Evolutionary conservation across 2,113 vertebrate genomes (phyloP).

Genomic region (Cairina moschata): DNA sequence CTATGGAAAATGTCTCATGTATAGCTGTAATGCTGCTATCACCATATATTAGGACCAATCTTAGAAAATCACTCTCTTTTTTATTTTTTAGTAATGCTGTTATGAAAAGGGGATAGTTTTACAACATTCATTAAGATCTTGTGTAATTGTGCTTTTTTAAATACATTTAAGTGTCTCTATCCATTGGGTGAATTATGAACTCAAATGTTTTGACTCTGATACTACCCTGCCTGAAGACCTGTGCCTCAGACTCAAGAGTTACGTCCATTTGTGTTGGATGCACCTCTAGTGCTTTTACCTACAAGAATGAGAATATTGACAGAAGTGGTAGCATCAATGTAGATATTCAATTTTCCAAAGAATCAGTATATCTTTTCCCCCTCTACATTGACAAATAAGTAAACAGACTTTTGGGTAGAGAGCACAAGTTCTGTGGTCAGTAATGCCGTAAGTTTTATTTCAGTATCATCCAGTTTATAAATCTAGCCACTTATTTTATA

Average conservation of each 20-base stretch:
- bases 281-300: background rate
- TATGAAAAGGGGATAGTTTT: background rate
- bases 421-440: background rate
- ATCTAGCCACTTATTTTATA: background rate
- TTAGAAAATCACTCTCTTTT: background rate
- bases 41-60: background rate
- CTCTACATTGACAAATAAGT: background rate
- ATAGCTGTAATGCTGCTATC: background rate
- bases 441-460: background rate
- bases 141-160: background rate
- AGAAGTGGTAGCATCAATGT: background rate
- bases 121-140: background rate
- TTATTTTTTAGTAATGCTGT: background rate
- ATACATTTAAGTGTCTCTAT: background rate
- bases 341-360: background rate
- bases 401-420: background rate
- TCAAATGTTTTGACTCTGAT: background rate
- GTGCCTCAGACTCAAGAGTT: background rate
- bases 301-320: background rate
- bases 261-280: background rate
- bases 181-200: background rate
- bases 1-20: background rate
- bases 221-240: background rate
- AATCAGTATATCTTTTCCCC: background rate
- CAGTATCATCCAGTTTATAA: background rate